These are phyloP conservation scores for Exaiptasia diaphana DNA, from an alignment of 64 coral and sea anemone genomes.

Conservation along the genomic window DNA sequence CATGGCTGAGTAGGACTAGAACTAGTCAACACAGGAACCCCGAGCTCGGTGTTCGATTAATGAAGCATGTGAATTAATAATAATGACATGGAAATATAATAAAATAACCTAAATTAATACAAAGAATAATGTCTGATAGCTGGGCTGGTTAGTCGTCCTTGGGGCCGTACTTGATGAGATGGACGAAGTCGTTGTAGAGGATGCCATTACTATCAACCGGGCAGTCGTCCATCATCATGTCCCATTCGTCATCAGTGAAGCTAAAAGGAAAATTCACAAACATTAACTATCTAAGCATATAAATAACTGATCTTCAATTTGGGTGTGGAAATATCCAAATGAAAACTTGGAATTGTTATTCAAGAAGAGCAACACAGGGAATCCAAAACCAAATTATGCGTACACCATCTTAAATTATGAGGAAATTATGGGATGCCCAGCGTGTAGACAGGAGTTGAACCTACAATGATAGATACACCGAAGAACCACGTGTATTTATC, in stretches of 20 bases:
- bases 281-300: background rate
- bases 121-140: background rate
- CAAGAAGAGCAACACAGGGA: background rate
- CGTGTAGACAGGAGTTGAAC: background rate
- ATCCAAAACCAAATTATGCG: background rate
- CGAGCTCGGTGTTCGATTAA: no score
- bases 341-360: no score
- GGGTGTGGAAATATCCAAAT: background rate
- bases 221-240: slow-evolving; percentile 42
- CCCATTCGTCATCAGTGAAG: slow-evolving; percentile 46
- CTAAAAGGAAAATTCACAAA: background rate
- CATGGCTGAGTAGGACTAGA: no score
- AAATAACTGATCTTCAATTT: background rate
- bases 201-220: slow-evolving; percentile 27
- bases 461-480: no score
- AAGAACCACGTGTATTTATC: no score
- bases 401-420: background rate
- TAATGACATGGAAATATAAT: no score
- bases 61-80: no score
- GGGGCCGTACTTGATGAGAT: slow-evolving; percentile 52
- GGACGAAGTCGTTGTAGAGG: slow-evolving; percentile 44
- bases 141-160: slow-evolving; percentile 28
- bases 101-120: background rate
- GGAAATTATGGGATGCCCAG: background rate
- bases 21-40: no score